Conservation (phyloP, 2,888 invertebrate species). For the Poecilus cupreus region DNA sequence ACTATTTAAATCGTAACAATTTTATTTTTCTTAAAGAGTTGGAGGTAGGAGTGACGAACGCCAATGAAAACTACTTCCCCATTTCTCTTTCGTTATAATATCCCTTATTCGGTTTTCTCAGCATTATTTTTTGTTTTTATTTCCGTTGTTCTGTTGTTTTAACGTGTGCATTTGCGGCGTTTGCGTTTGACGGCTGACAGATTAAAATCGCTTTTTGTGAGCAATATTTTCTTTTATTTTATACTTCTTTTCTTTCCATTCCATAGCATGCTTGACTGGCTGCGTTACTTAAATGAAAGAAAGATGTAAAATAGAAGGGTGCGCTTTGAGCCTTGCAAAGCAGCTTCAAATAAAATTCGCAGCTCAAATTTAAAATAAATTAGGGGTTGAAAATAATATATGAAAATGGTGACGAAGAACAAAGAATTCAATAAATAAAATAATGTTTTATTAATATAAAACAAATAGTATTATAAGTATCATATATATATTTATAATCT, state of each 20-base stretch:
- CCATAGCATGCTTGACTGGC: not conserved
- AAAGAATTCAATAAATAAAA: not conserved
- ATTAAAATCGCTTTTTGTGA: constrained; percentile 47
- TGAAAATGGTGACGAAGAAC: not conserved
- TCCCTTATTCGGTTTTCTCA: constrained; percentile 2
- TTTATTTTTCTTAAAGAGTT: too few species aligned
- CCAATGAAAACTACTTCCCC: not conserved
- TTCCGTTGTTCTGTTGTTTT: constrained; percentile 32
- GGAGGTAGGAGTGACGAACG: not conserved
- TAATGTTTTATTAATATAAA: too few species aligned
- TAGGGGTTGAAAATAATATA: too few species aligned
- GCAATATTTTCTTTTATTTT: constrained; percentile 26
- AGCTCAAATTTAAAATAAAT: not conserved
- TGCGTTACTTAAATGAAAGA: constrained; percentile 11
- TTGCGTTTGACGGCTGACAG: constrained; percentile 53
- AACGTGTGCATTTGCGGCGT: constrained; percentile 24
- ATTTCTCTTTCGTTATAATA: not conserved
- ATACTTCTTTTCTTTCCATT: constrained; percentile 4
- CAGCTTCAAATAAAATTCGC: not conserved
- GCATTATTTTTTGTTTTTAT: constrained; percentile 28
- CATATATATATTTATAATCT: too few species aligned
- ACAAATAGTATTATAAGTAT: too few species aligned
- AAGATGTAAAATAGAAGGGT: constrained; percentile 7
- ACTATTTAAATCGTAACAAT: too few species aligned
- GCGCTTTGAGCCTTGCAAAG: not conserved